Percentiles rank a stretch among this genome's conserved stretches.
Evolutionary conservation across 2,113 vertebrate genomes (phyloP).

Genomic region (Scophthalmus maximus): DNA sequence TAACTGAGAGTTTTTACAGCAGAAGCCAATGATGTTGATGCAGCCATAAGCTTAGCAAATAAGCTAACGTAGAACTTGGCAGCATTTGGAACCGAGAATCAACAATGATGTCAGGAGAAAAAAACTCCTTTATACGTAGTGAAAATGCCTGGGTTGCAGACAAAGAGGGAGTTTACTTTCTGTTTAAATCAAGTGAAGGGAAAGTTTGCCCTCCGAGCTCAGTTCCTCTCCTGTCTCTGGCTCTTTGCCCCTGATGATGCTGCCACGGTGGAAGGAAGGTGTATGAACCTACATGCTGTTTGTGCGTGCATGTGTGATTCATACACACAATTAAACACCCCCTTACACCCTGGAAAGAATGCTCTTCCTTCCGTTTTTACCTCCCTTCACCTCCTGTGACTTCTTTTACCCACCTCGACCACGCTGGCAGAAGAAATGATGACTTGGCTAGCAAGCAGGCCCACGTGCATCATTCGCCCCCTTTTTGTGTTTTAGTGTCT

Average conservation of each 20-base stretch:
- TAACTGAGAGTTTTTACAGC: background rate
- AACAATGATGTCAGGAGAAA: background rate
- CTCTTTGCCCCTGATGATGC: conserved; percentile 47
- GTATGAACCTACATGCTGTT: conserved; percentile 25
- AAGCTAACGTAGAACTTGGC: too few species aligned
- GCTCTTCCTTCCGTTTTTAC: conserved; percentile 43
- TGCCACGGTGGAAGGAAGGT: conserved; percentile 39
- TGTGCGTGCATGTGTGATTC: too few species aligned
- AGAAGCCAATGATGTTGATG: background rate
- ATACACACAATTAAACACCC: conserved; percentile 42
- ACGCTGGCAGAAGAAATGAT: conserved; percentile 8
- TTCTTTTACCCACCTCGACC: conserved; percentile 18
- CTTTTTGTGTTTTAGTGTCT: too few species aligned
- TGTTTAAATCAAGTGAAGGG: conserved; percentile 9
- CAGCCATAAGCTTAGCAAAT: background rate
- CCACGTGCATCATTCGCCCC: background rate
- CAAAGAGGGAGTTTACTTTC: conserved; percentile 3
- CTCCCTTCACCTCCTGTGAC: conserved; percentile 37
- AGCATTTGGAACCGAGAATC: too few species aligned
- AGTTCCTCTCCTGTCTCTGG: conserved; percentile 55
- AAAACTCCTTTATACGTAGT: background rate
- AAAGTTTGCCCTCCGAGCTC: conserved; percentile 33
- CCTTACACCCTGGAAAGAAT: conserved; percentile 48
- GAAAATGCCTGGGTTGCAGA: background rate
- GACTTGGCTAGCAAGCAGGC: background rate